These are phyloP conservation scores for Polymixis flavicincta DNA, from an alignment of 2,888 invertebrate species.

Conservation along the genomic window DNA sequence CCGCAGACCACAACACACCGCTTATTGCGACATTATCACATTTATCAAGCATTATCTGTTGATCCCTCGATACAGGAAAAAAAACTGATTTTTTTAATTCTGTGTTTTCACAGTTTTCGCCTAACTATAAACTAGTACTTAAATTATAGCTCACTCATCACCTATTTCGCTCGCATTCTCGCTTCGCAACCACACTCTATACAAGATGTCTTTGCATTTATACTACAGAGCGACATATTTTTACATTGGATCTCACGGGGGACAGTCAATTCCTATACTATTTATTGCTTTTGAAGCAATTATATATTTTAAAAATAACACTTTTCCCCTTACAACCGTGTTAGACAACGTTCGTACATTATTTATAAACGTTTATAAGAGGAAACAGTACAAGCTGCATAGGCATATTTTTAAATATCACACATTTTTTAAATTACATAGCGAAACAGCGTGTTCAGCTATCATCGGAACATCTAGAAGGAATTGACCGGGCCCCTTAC, in stretches of 20 bases:
- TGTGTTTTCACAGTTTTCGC: constrained; percentile 85
- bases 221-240: constrained; percentile 83
- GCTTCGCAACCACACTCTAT: constrained; percentile 73
- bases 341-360: constrained; percentile 38
- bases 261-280: constrained; percentile 86
- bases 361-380: constrained; percentile 54
- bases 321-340: constrained; percentile 63
- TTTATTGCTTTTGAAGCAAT: constrained; percentile 79
- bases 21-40: constrained; percentile 87
- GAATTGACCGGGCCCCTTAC: constrained; percentile 88
- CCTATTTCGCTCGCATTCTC: constrained; percentile 77
- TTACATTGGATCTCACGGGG: constrained; percentile 86
- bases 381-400: constrained; percentile 78
- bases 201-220: constrained; percentile 81
- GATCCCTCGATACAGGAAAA: constrained; percentile 87
- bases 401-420: constrained; percentile 83
- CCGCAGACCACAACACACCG: constrained; percentile 76
- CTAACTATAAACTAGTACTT: constrained; percentile 90
- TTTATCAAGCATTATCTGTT: constrained; percentile 80
- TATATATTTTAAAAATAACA: constrained; percentile 64
- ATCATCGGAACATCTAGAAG: constrained; percentile 69
- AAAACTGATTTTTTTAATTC: constrained; percentile 81
- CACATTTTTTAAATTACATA: constrained; percentile 79
- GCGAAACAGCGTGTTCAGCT: constrained; percentile 71
- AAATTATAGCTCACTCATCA: constrained; percentile 77